phyloP scores from a whole-genome alignment of 2,888 invertebrate genomes.

The Erebia aethiops region DNA sequence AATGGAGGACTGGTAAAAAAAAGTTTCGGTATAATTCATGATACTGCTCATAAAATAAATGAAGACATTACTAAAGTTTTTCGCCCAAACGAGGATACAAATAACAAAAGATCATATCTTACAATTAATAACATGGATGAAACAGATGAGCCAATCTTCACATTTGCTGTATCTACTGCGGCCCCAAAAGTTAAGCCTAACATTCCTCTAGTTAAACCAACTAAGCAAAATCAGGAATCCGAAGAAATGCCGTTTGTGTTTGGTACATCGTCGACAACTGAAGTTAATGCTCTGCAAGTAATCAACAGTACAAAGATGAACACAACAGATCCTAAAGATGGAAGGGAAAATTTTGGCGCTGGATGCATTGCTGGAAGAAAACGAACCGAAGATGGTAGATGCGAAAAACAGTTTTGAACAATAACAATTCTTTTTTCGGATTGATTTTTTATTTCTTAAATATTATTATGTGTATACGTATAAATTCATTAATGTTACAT shows the following conservation, averaged over 20 bases:
- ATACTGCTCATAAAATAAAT: conserved; percentile 46
- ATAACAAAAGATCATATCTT: conserved; percentile 20
- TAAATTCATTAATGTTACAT: too few relatives aligned
- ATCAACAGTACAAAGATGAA: conserved; percentile 37
- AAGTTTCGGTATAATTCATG: conserved; percentile 50
- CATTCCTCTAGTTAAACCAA: conserved; percentile 3
- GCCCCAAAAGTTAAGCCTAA: neutral
- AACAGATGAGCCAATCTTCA: conserved; percentile 8
- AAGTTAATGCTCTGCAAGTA: conserved; percentile 12
- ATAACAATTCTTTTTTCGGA: neutral
- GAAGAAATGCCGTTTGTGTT: conserved; percentile 36
- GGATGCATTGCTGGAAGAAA: conserved; percentile 59
- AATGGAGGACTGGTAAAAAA: conserved; percentile 49
- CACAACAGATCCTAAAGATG: conserved; percentile 47
- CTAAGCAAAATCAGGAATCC: conserved; percentile 22
- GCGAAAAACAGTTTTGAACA: conserved; percentile 47
- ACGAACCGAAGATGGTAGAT: conserved; percentile 67
- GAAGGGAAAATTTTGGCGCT: conserved; percentile 61
- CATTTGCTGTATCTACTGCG: conserved; percentile 7
- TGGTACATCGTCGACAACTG: conserved; percentile 29
- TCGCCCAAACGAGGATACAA: conserved; percentile 39
- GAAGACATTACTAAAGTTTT: conserved; percentile 49
- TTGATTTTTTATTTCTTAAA: neutral
- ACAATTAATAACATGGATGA: conserved; percentile 17
- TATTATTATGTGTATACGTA: neutral